Base-by-base conservation (phyloP, 1,140 invertebrate genomes). In the Philotrypesis tridentata region DNA sequence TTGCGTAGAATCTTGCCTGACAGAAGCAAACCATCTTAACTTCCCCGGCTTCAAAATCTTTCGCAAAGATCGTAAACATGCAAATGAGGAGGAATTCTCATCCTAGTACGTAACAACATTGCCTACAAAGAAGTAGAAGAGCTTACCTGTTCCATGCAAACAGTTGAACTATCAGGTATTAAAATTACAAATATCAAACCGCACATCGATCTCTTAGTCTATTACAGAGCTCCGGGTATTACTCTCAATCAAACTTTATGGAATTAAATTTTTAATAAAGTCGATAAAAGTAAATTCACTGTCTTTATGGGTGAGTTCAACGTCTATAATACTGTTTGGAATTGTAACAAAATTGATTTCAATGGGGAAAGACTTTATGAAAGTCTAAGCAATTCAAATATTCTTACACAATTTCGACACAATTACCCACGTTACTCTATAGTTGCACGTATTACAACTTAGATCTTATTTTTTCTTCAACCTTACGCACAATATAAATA, bases 301-400 rank as follows among this genome's bases (percentile, higher is more conserved):
- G 5, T 79, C 4, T 68, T 79, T 70, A 9, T 70, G 21, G 75
- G 75, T 6, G 63, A 78, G 25, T 78, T 78, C 37, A 78, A 78
- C 31, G 75, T 31, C 12, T 65, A 79, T 31, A 31, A 79, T 31
- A 48, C 31, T 4, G 29, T 21, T 48, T 79, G 77, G 77, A 79
- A 79, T 31, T 79, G 77, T 37, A 21, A 33, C 14, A 60, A 67
- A 67, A 79, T n/a, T 55, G 40, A 79, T 55, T 7, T 55, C 4
- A 67, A 79, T 55, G 63, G 77, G 5, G 29, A 74, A 60, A 60
- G 60, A n/a, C n/a, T n/a, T n/a, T n/a, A n/a, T n/a, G n/a, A n/a
- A n/a, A n/a, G n/a, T n/a, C n/a, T n/a, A n/a, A n/a, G n/a, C n/a
- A n/a, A n/a, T n/a, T n/a, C n/a, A n/a, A n/a, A n/a, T n/a, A n/a